A percentile compares a stretch with the other conserved stretches of the same genome.
Conservation (phyloP, 1,140 invertebrate species). For the Carposina sasakii region DNA sequence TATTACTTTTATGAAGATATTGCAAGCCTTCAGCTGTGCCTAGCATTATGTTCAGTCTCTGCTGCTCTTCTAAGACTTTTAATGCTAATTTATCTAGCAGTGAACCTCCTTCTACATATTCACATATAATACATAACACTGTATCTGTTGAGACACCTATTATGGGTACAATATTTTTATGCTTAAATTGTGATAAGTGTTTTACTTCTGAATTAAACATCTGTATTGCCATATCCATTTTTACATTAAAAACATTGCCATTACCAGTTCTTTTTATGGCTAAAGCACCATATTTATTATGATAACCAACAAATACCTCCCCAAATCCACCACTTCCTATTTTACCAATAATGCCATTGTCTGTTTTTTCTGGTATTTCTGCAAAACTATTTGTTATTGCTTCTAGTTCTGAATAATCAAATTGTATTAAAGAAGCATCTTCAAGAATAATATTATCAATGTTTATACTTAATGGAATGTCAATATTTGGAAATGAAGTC, state of each 20-base stretch:
- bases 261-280: slow-evolving; percentile 77
- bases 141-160: slow-evolving; percentile 78
- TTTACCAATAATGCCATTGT: slow-evolving; percentile 46
- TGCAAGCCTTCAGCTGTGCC: slow-evolving; percentile 76
- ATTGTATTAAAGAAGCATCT: slow-evolving; percentile 45
- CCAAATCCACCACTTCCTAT: slow-evolving; percentile 82
- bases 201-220: slow-evolving; percentile 80
- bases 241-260: slow-evolving; percentile 52
- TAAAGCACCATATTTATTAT: slow-evolving; percentile 60
- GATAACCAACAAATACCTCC: slow-evolving; percentile 76
- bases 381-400: slow-evolving; percentile 50
- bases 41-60: slow-evolving; percentile 74
- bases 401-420: slow-evolving; percentile 46
- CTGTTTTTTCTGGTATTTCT: slow-evolving; percentile 18
- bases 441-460: slow-evolving; percentile 41
- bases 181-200: slow-evolving; percentile 73
- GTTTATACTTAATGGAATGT: slow-evolving; percentile 11
- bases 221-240: slow-evolving; percentile 65
- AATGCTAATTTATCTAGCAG: slow-evolving; percentile 74
- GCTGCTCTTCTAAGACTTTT: slow-evolving; percentile 62
- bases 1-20: slow-evolving; percentile 75
- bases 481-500: slow-evolving; percentile 34
- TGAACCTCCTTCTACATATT: slow-evolving; percentile 80
- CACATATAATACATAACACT: slow-evolving; percentile 78
- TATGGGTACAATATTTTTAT: slow-evolving; percentile 79